phyloP scores from a whole-genome alignment of 2,797 vertebrate genomes.

The Cyprinella venusta region DNA sequence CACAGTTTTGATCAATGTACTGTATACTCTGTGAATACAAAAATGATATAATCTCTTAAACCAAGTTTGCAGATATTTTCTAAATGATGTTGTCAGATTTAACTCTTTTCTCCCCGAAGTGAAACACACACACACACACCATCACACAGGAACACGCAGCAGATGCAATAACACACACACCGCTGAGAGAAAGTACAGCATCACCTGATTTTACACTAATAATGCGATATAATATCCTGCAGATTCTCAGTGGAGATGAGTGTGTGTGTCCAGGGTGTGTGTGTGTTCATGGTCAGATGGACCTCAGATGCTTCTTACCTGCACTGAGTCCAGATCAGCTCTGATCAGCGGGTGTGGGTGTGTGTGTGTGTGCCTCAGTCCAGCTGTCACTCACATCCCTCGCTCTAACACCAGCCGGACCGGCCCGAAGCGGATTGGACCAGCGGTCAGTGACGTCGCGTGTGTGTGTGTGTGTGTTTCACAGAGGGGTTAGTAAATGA shows the following conservation, averaged over 20 bases:
- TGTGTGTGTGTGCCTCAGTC: too few relatives aligned
- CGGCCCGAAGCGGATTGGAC: constrained; percentile 9
- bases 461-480: too few relatives aligned
- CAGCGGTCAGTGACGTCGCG: not conserved
- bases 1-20: too few relatives aligned
- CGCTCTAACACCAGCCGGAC: not conserved
- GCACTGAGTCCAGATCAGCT: not conserved
- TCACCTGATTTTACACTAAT: too few relatives aligned
- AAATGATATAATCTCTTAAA: too few relatives aligned
- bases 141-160: not conserved
- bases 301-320: constrained; percentile 7
- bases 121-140: not conserved
- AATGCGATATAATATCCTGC: too few relatives aligned
- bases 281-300: too few relatives aligned
- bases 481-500: too few relatives aligned
- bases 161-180: not conserved
- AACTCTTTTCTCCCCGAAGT: too few relatives aligned
- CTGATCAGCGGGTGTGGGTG: too few relatives aligned
- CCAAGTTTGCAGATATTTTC: not conserved
- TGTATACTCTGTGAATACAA: too few relatives aligned
- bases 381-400: not conserved
- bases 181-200: not conserved
- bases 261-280: too few relatives aligned
- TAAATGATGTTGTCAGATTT: not conserved
- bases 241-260: not conserved